A percentile compares a stretch with the other conserved stretches of the same genome.
Evolutionary conservation across 2,797 vertebrate species (phyloP).

Genomic region (Leuciscus waleckii): DNA sequence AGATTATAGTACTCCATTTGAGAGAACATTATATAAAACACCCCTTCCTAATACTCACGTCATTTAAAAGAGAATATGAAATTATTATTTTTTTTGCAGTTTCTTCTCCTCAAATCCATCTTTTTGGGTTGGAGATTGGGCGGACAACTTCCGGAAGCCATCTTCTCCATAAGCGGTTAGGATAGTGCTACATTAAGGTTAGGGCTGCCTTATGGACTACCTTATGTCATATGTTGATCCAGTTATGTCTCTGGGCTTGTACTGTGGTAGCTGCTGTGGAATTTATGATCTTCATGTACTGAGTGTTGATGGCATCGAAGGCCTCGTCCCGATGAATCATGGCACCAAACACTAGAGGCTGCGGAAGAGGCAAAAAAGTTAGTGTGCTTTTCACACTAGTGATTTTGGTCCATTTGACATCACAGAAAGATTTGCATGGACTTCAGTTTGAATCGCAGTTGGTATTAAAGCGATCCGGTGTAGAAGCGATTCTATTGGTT

Average conservation of each 20-base stretch:
- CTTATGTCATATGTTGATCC: neutral
- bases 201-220: conserved; percentile 22
- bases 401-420: neutral
- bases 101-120: conserved; percentile 15
- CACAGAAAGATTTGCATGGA: neutral
- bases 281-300: conserved; percentile 83
- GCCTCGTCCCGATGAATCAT: conserved; percentile 98
- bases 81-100: conserved; percentile 10
- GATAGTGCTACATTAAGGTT: conserved; percentile 42
- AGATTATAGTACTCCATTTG: conserved; percentile 3
- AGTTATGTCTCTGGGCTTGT: conserved; percentile 80
- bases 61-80: conserved; percentile 41
- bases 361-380: conserved; percentile 21
- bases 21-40: conserved; percentile 40
- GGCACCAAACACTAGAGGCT: conserved; percentile 97
- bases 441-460: neutral
- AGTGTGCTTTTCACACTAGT: neutral
- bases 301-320: conserved; percentile 90
- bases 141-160: conserved; percentile 1
- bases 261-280: conserved; percentile 67
- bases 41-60: conserved; percentile 7
- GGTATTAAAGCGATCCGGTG: neutral
- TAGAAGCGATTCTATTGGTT: neutral
- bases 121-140: conserved; percentile 20
- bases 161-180: conserved; percentile 2